Conservation (phyloP, 2,113 vertebrate species). For the Dolichotis patagonum region DNA sequence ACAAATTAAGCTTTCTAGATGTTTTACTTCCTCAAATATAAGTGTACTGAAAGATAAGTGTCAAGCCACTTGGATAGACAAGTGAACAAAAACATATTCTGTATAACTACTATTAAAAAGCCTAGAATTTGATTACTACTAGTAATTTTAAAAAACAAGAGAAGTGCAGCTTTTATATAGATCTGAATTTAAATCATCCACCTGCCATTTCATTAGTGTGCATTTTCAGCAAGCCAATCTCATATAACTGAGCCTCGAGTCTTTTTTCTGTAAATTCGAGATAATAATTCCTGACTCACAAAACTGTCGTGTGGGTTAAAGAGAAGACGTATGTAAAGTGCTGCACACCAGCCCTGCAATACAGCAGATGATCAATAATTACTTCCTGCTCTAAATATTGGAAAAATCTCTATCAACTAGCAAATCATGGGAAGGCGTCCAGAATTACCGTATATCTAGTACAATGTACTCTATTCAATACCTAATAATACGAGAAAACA, state of each 20-base stretch:
- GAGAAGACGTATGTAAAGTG: background rate
- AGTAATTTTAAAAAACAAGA: background rate
- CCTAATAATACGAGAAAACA: conserved; percentile 6
- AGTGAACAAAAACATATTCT: background rate
- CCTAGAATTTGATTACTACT: background rate
- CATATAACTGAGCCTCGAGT: background rate
- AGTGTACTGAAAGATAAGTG: conserved; percentile 29
- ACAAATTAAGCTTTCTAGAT: background rate
- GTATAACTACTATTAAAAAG: conserved; percentile 15
- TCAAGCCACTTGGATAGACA: background rate
- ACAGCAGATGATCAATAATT: background rate
- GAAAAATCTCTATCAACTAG: background rate
- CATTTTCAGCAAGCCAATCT: conserved; percentile 49
- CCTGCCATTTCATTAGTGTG: background rate
- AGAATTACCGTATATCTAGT: background rate
- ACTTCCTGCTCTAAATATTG: background rate
- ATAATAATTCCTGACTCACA: conserved; percentile 19
- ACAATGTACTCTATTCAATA: conserved; percentile 8
- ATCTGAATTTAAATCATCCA: conserved; percentile 27
- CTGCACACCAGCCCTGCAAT: background rate
- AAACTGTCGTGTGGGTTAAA: background rate
- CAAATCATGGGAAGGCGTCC: background rate
- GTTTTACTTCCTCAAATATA: conserved; percentile 4
- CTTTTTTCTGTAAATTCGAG: background rate
- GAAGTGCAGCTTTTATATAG: background rate